Evolutionary conservation across 2,113 vertebrate genomes (phyloP).

Genomic region (Protomyctophum bolini): DNA sequence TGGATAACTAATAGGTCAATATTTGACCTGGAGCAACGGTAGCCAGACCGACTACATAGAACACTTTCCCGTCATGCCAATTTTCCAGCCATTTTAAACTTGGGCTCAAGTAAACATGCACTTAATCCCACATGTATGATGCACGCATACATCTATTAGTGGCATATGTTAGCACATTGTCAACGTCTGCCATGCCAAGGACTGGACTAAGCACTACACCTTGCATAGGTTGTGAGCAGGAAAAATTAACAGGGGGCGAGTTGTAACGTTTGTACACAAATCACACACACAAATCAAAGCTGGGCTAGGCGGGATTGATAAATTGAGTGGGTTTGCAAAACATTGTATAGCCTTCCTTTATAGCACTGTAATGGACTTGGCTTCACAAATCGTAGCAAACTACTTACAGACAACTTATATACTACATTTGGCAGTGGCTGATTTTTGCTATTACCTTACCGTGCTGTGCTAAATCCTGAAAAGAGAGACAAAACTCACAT

Average conservation of each 20-base stretch:
- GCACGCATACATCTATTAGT: slow-evolving; percentile 20
- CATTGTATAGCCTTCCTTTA: slow-evolving; percentile 9
- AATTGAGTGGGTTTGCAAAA: slow-evolving; percentile 15
- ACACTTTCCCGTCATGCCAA: slow-evolving; percentile 23
- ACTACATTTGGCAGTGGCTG: slow-evolving; percentile 74
- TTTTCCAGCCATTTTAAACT: slow-evolving; percentile 18
- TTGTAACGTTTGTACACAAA: slow-evolving; percentile 35
- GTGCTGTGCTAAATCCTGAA: slow-evolving; percentile 60
- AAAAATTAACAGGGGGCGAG: slow-evolving; percentile 21
- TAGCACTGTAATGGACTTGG: slow-evolving; percentile 31
- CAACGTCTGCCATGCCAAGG: slow-evolving; percentile 47
- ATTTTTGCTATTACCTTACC: slow-evolving; percentile 58
- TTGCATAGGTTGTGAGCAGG: slow-evolving; percentile 67
- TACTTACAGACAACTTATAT: slow-evolving; percentile 57
- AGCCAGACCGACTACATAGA: neutral
- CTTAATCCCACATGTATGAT: slow-evolving; percentile 25
- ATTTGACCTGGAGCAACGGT: neutral
- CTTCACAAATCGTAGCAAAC: slow-evolving; percentile 41
- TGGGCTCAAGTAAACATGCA: slow-evolving; percentile 25
- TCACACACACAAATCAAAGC: slow-evolving; percentile 36
- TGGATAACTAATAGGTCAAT: slow-evolving; percentile 13
- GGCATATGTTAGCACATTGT: slow-evolving; percentile 46
- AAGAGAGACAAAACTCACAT: slow-evolving; percentile 36
- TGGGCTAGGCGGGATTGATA: slow-evolving; percentile 8
- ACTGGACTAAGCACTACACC: slow-evolving; percentile 47